Evolutionary conservation across 2,797 vertebrate species (phyloP).

Genomic region (Merluccius polli): DNA sequence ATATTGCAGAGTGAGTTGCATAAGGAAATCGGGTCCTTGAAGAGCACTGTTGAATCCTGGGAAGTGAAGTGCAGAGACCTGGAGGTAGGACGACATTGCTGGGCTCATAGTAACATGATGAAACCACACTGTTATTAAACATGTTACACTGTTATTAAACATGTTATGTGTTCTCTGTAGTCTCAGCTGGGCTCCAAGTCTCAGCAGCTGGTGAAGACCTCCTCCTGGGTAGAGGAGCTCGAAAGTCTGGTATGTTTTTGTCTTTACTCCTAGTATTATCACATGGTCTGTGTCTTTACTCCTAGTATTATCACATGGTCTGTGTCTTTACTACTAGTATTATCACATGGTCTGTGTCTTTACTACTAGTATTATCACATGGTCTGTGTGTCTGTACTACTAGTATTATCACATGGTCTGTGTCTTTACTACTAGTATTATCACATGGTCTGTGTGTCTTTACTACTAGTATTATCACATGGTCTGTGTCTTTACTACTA

Average conservation of each 20-base stretch:
- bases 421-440: too few species aligned
- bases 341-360: conserved; percentile 12
- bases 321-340: too few species aligned
- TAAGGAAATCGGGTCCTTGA: conserved; percentile 78
- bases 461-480: too few species aligned
- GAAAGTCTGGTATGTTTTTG: conserved; percentile 63
- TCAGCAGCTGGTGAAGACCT: conserved; percentile 59
- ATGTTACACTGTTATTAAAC: background rate
- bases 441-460: too few species aligned
- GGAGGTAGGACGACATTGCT: conserved; percentile 72
- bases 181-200: conserved; percentile 55
- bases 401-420: conserved; percentile 6
- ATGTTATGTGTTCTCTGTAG: conserved; percentile 18
- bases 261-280: too few species aligned
- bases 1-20: conserved; percentile 75
- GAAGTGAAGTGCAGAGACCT: conserved; percentile 75
- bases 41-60: conserved; percentile 69
- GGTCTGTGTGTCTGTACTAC: too few species aligned
- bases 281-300: background rate
- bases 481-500: conserved; percentile 11
- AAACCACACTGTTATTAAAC: background rate
- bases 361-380: too few species aligned
- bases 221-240: conserved; percentile 53
- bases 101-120: background rate
- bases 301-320: too few species aligned